A percentile compares a stretch with the other conserved stretches of the same genome.
Evolutionary conservation across 2,888 invertebrate species (phyloP).

Genomic region (Yponomeuta plumbellus): DNA sequence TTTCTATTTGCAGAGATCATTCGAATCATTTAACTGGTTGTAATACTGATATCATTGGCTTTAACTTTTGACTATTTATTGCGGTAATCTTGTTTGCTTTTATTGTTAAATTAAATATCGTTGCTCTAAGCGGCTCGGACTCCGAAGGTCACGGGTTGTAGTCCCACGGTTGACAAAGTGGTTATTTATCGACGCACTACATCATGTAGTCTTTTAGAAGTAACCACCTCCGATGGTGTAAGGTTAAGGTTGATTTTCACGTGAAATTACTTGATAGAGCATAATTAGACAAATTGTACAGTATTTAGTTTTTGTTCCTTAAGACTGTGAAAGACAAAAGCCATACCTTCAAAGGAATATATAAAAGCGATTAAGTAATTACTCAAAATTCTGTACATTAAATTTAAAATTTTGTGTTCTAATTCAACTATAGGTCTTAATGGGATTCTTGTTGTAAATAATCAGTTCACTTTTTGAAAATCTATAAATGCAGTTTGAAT

Average conservation of each 20-base stretch:
- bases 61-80: conserved; percentile 67
- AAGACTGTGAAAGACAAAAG: neutral
- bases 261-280: neutral
- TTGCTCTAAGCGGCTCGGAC: neutral
- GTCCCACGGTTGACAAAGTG: neutral
- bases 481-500: too few relatives aligned
- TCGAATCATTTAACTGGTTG: neutral
- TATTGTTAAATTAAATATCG: conserved; percentile 6
- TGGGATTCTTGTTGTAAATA: too few relatives aligned
- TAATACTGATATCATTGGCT: conserved; percentile 41
- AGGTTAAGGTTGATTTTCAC: neutral
- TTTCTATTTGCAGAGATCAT: neutral
- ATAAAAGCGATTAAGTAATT: neutral
- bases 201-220: neutral
- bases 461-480: too few relatives aligned
- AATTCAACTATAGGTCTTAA: too few relatives aligned
- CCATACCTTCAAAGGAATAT: neutral
- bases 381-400: too few relatives aligned
- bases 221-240: neutral
- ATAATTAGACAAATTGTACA: neutral
- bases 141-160: neutral
- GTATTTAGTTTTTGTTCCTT: too few relatives aligned
- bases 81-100: conserved; percentile 50
- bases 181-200: neutral
- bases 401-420: too few relatives aligned